Base-by-base conservation (phyloP, 2,888 invertebrate species). In the Eurytoma adleriae region DNA sequence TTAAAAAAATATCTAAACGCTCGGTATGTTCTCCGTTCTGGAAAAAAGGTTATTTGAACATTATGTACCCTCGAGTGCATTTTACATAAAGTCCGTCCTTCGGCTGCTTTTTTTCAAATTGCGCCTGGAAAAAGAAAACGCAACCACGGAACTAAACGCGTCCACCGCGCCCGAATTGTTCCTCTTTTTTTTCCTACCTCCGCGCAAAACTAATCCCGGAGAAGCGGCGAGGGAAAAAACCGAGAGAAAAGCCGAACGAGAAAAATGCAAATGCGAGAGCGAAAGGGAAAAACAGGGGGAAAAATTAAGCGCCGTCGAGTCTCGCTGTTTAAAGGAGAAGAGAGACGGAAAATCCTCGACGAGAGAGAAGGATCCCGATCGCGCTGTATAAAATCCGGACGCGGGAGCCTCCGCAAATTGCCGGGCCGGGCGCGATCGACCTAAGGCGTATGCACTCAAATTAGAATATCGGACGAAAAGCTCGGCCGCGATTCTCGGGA, bases 381-480 rank as follows among this genome's bases (percentile, higher is more conserved):
- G 56, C 10, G n/a, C 16, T 20, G 61, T 67, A 72, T 78, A 73
- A 78, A 78, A 78, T 68, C n/a, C 57, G 77, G 68, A 54, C 61
- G 76, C 5, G 48, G 24, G 56, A 62, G 64, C 79, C 74, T 79
- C 74, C 79, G 74, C 73, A 70, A 79, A 74, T 66, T 72, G 69
- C 56, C 50, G 48, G 30, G 14, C 10, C 61, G 13, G 12, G 16
- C 2, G 16, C 77, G 61, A 73, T 79, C 74, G 74, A 64, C 64
- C 70, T 52, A 59, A 74, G 64, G 79, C 75, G 71, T 71, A 76
- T 80, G n/a, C 1, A 24, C 24, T 80, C 76, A 72, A 80, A 80
- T 80, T 80, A 80, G 72, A 80, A 77, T 80, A 76, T 80, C 80
- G 68, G 72, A 57, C 62, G 72, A 57, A 68, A 72, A 80, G 76